These are phyloP conservation scores for Lepus townsendii DNA, from an alignment of 2,797 vertebrate species.

Conservation along the genomic window DNA sequence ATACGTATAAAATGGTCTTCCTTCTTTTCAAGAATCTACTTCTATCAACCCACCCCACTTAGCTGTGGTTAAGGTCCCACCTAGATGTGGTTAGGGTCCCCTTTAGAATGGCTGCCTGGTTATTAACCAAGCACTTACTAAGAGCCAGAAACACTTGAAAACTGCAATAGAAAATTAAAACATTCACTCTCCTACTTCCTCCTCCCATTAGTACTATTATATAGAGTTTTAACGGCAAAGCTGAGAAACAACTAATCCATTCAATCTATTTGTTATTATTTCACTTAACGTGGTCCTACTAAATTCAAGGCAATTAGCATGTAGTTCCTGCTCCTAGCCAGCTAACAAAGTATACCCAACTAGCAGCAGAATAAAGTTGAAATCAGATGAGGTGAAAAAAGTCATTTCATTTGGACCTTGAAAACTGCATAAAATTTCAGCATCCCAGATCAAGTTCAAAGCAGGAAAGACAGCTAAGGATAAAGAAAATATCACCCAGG, in stretches of 20 bases:
- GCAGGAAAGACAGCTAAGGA: neutral
- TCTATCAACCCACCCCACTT: neutral
- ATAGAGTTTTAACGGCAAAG: neutral
- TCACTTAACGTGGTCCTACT: conserved; percentile 67
- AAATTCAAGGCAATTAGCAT: neutral
- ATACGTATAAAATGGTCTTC: neutral
- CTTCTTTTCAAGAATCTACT: neutral
- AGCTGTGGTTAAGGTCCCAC: neutral
- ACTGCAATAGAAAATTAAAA: neutral
- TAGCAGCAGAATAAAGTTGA: neutral
- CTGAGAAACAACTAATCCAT: conserved; percentile 29
- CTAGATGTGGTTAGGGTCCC: neutral
- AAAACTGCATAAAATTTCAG: conserved; percentile 24
- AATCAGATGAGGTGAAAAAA: neutral
- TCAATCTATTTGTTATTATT: conserved; percentile 44
- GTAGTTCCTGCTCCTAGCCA: neutral
- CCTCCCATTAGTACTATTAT: neutral
- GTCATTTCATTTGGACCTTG: neutral
- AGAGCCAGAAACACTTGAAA: neutral
- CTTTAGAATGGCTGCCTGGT: neutral
- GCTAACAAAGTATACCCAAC: neutral
- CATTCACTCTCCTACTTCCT: neutral
- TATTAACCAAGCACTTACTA: neutral
- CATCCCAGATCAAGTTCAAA: neutral
- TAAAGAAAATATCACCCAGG: neutral